A percentile compares a stretch with the other conserved stretches of the same genome.
Evolutionary conservation across 2,113 vertebrate species (phyloP).

Genomic region (Marmota flaviventris): DNA sequence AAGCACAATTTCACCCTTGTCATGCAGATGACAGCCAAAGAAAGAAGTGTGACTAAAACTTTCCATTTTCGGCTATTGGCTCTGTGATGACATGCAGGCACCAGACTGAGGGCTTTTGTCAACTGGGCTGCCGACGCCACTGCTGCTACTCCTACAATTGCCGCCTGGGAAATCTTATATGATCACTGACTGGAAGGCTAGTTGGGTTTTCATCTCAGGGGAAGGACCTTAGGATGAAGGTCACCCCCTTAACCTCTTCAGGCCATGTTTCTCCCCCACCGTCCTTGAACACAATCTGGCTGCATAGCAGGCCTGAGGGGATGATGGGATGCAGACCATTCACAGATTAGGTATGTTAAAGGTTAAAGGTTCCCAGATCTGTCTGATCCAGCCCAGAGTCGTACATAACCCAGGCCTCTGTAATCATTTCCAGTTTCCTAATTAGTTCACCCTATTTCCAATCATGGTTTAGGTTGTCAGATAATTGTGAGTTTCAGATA

Average conservation of each 20-base stretch:
- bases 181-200: not conserved
- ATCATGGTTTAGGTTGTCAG: conserved; percentile 41
- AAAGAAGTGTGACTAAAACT: conserved; percentile 63
- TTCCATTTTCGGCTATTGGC: conserved; percentile 47
- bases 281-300: not conserved
- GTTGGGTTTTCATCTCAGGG: not conserved
- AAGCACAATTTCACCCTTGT: conserved; percentile 41
- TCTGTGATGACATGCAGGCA: conserved; percentile 40
- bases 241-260: not conserved
- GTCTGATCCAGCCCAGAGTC: conserved; percentile 32
- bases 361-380: conserved; percentile 47
- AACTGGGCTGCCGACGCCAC: not conserved
- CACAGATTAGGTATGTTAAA: conserved; percentile 59
- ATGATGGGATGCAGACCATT: conserved; percentile 15
- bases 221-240: not conserved
- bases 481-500: conserved; percentile 64
- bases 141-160: not conserved
- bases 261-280: not conserved
- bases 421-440: conserved; percentile 69
- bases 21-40: conserved; percentile 48
- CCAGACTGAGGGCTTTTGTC: not conserved
- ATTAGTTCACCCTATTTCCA: conserved; percentile 57
- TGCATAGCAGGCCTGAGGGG: not conserved
- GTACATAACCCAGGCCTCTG: conserved; percentile 42
- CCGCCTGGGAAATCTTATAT: not conserved